Percentiles rank a stretch among this genome's conserved stretches.
phyloP scores from a whole-genome alignment of 2,113 vertebrate species.

The Chroicocephalus ridibundus region DNA sequence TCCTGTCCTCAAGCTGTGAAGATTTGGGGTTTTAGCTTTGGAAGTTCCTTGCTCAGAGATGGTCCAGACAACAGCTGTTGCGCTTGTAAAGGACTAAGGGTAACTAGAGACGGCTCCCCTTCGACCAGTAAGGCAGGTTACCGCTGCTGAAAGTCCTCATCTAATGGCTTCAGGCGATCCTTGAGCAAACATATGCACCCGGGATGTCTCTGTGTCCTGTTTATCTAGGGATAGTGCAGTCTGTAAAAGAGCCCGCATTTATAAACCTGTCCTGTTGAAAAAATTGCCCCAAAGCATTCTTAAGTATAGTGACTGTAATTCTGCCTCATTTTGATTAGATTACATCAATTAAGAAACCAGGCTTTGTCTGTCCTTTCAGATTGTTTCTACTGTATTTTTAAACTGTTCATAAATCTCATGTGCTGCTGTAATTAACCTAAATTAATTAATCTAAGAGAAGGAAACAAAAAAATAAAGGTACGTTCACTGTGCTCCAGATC shows the following conservation, averaged over 20 bases:
- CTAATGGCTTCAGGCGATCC: background rate
- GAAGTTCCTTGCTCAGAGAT: background rate
- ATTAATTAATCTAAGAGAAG: background rate
- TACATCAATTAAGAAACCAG: slow-evolving; percentile 49
- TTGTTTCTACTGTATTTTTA: slow-evolving; percentile 22
- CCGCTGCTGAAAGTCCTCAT: background rate
- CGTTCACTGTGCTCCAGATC: background rate
- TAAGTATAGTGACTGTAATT: slow-evolving; percentile 14
- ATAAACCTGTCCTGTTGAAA: background rate
- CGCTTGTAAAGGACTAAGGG: background rate
- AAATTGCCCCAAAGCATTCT: slow-evolving; percentile 31
- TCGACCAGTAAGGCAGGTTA: background rate
- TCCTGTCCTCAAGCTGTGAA: background rate
- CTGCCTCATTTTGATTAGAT: slow-evolving; percentile 54
- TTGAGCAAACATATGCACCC: slow-evolving; percentile 14
- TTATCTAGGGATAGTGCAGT: background rate
- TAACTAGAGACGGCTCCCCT: background rate
- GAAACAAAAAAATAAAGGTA: background rate
- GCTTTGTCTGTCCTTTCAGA: slow-evolving; percentile 29
- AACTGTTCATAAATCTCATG: slow-evolving; percentile 25
- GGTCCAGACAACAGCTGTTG: slow-evolving; percentile 7
- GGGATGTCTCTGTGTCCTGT: background rate
- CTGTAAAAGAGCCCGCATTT: background rate
- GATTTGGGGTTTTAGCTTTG: background rate
- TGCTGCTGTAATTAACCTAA: background rate